These are phyloP conservation scores for Sorex maritimensis DNA, from an alignment of 2,797 vertebrate genomes.

Conservation along the genomic window DNA sequence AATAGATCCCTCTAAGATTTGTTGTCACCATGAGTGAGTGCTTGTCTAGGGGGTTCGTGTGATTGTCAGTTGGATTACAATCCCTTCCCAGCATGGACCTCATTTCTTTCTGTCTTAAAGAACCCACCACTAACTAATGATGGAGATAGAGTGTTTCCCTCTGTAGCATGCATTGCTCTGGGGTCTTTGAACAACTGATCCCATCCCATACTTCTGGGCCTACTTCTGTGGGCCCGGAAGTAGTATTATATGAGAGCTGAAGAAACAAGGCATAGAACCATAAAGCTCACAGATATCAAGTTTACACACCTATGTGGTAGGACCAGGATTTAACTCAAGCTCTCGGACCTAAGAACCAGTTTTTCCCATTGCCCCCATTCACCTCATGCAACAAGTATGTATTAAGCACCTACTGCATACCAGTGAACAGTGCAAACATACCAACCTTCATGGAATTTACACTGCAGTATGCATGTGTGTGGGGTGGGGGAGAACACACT, in stretches of 20 bases:
- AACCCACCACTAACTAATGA: neutral
- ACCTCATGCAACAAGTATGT: neutral
- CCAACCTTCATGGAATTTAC: neutral
- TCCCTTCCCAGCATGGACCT: neutral
- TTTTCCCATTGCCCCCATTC: neutral
- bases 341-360: neutral
- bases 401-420: neutral
- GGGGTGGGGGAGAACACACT: neutral
- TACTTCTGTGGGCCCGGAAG: neutral
- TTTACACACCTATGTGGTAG: neutral
- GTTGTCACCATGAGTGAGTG: neutral
- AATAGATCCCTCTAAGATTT: neutral
- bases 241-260: neutral
- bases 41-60: neutral
- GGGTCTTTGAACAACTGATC: neutral
- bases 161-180: neutral
- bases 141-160: neutral
- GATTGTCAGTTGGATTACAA: constrained; percentile 11
- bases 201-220: neutral
- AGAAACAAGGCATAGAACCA: neutral
- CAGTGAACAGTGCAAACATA: neutral
- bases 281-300: neutral
- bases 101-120: neutral
- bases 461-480: neutral
- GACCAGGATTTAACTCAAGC: neutral